Percentiles rank a stretch among this genome's conserved stretches.
Evolutionary conservation across 2,797 vertebrate genomes (phyloP).

Genomic region (Pyrocephalus nanus): DNA sequence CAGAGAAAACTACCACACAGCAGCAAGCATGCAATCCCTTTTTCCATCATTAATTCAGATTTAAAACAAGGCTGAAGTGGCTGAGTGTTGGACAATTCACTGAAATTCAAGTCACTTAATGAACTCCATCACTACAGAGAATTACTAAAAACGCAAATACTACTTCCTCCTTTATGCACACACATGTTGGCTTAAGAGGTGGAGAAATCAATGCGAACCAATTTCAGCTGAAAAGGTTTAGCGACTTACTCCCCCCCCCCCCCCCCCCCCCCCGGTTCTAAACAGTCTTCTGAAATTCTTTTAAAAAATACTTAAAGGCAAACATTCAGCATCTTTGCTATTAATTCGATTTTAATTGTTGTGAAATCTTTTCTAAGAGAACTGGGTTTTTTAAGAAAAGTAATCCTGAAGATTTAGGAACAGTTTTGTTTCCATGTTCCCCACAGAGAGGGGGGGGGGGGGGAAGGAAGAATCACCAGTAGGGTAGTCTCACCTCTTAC

Average conservation of each 20-base stretch:
- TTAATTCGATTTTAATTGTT: neutral
- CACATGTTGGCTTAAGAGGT: neutral
- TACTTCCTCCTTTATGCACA: neutral
- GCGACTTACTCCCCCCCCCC: neutral
- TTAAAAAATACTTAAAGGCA: neutral
- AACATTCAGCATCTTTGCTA: neutral
- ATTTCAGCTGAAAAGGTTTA: neutral
- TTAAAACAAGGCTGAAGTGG: neutral
- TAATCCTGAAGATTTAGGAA: neutral
- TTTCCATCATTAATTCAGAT: neutral
- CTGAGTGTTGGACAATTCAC: neutral
- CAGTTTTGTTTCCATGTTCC: neutral
- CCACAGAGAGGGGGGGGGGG: neutral
- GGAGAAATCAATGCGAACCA: neutral
- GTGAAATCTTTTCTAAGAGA: neutral
- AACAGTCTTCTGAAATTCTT: neutral
- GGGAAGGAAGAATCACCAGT: neutral
- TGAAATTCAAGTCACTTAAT: neutral
- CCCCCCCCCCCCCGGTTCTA: neutral
- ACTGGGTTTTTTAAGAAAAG: neutral
- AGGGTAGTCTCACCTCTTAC: neutral
- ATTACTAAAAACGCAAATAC: neutral
- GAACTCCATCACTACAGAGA: neutral
- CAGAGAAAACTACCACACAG: neutral
- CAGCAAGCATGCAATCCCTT: neutral